Base-by-base conservation (phyloP, 2,113 vertebrate genomes). In the Euleptes europaea region DNA sequence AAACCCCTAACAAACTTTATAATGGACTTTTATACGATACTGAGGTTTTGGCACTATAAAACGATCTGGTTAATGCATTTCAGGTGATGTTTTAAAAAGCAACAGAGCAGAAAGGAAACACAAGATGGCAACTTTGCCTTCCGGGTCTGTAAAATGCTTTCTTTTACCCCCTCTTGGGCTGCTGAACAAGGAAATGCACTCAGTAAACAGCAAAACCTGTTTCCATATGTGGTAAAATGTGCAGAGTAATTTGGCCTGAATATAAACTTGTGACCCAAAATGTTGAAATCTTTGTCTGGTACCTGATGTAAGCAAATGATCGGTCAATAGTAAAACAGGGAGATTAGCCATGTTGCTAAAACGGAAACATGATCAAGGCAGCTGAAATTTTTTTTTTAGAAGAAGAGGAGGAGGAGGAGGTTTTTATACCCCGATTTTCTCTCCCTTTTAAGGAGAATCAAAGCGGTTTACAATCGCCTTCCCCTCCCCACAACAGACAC, bases 31-130 rank as follows among this genome's bases (percentile, higher is more conserved):
- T 94, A 93, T 88, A 90, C 88, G 91, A 88, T 93, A 90, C 89
- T 93, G 93, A 90, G 89, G 88, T 91, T 93, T 92, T 93, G 94
- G 91, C 91, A 89, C 89, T 63, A 14, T 93, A 93, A 93, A 93
- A 88, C 82, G 78, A 79, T 93, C 91, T 91, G 85, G 86, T 91
- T 94, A 93, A 92, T 93, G 89, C 80, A 31, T 91, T 94, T 94
- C 91, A 93, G 91, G 92, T 90, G 94, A 89, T 90, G 78, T 90
- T 93, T 93, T 91, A 89, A 88, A 90, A 94, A 93, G 84, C 86
- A 92, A 88, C 88, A 89, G 89, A 90, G 82, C 72, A 75, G 79
- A 86, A 83, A 88, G 83, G 35, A 80, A 93, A 89, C 73, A 70
- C 82, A 84, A 90, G 57, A 85, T 79, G 84, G 88, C 78, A 91